Evolutionary conservation across 2,797 vertebrate genomes (phyloP).

Genomic region (Myripristis murdjan): DNA sequence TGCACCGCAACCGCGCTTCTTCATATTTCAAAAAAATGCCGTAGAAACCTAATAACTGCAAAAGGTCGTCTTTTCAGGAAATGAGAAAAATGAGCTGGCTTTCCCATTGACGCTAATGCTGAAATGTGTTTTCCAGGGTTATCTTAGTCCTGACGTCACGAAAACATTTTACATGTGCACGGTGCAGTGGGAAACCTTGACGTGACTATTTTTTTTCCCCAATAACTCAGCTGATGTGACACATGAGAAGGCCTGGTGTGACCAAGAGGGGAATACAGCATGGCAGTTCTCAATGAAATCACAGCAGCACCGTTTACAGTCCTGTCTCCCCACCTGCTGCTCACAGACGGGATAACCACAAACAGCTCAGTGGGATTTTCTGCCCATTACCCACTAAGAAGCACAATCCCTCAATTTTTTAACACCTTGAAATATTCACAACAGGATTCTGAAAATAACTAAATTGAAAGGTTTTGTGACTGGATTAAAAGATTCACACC

Average conservation of each 20-base stretch:
- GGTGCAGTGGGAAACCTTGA: not conserved
- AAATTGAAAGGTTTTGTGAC: too few species aligned
- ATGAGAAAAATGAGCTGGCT: not conserved
- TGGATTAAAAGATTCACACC: too few species aligned
- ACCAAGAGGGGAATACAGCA: not conserved
- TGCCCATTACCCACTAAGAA: accelerated
- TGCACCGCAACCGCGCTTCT: too few species aligned
- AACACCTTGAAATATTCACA: too few species aligned
- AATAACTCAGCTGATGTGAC: too few species aligned
- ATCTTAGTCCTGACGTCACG: not conserved
- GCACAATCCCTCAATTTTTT: too few species aligned
- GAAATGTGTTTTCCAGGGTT: not conserved
- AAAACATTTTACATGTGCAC: not conserved
- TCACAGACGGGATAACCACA: slow-evolving; percentile 32
- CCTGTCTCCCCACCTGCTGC: slow-evolving; percentile 62
- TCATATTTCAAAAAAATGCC: not conserved
- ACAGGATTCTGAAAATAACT: too few species aligned
- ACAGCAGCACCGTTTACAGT: slow-evolving; percentile 17
- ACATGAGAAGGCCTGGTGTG: not conserved
- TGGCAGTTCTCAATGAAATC: not conserved
- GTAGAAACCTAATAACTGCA: not conserved
- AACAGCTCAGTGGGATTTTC: not conserved
- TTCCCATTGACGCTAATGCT: not conserved
- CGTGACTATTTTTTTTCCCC: too few species aligned
- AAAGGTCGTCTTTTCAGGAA: slow-evolving; percentile 3